Conservation (phyloP, 2,888 invertebrate species). For the Agrotis exclamationis region DNA sequence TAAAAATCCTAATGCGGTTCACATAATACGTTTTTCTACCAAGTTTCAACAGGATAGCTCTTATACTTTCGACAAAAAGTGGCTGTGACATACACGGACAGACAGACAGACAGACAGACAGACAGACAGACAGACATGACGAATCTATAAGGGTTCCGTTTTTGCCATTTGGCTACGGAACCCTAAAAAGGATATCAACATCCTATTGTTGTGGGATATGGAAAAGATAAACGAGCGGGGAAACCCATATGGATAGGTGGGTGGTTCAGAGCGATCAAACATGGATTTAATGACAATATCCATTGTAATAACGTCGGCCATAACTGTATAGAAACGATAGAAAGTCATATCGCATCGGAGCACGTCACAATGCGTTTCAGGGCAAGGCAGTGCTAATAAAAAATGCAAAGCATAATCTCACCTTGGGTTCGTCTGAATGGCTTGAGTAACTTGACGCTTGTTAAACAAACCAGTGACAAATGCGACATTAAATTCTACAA, state of each 20-base stretch:
- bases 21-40: no score
- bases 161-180: no score
- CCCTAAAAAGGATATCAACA: conserved; percentile 28
- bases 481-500: conserved; percentile 49
- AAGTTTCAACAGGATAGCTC: no score
- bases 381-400: conserved; percentile 74
- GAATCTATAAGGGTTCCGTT: no score
- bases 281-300: conserved; percentile 18
- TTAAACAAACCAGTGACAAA: conserved; percentile 60
- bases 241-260: conserved; percentile 5
- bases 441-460: conserved; percentile 71
- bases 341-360: conserved; percentile 57
- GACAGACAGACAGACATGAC: no score
- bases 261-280: not conserved
- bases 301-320: conserved; percentile 24
- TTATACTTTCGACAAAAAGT: no score
- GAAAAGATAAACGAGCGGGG: conserved; percentile 5
- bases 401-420: conserved; percentile 78
- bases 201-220: conserved; percentile 6
- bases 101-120: no score
- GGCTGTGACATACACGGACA: no score
- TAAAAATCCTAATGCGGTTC: no score
- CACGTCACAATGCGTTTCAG: conserved; percentile 72
- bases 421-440: conserved; percentile 71
- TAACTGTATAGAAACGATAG: conserved; percentile 45